phyloP scores from a whole-genome alignment of 2,888 invertebrate species.

The Plutella xylostella region DNA sequence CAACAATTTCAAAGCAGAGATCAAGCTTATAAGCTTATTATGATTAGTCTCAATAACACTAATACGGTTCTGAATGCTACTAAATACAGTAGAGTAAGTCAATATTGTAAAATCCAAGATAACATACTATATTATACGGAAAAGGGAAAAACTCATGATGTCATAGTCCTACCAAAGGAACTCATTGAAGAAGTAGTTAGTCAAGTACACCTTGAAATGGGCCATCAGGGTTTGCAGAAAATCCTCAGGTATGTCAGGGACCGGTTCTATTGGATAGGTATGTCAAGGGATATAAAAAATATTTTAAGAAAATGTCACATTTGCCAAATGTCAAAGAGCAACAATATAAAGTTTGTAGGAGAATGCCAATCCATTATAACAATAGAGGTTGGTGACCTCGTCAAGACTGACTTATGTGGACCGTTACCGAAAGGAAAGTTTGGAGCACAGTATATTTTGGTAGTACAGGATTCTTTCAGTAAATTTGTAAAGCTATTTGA shows the following conservation, averaged over 20 bases:
- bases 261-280: too few relatives aligned
- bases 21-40: background rate
- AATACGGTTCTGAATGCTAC: background rate
- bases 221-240: slow-evolving; percentile 10
- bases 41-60: too few relatives aligned
- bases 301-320: too few relatives aligned
- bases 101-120: background rate
- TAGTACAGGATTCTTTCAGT: too few relatives aligned
- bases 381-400: slow-evolving; percentile 8
- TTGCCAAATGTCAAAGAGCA: too few relatives aligned
- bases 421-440: background rate
- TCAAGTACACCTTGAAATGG: slow-evolving; percentile 8
- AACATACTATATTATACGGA: background rate
- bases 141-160: background rate
- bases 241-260: background rate
- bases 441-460: too few relatives aligned
- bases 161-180: background rate
- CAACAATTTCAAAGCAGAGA: too few relatives aligned
- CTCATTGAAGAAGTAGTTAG: slow-evolving; percentile 1
- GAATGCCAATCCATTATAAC: background rate
- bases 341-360: too few relatives aligned
- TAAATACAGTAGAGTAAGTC: too few relatives aligned
- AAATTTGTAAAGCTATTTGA: too few relatives aligned
- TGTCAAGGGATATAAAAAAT: too few relatives aligned
- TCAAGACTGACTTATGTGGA: slow-evolving; percentile 9